phyloP scores from a whole-genome alignment of 2,113 vertebrate genomes.

The Ornithorhynchus anatinus region DNA sequence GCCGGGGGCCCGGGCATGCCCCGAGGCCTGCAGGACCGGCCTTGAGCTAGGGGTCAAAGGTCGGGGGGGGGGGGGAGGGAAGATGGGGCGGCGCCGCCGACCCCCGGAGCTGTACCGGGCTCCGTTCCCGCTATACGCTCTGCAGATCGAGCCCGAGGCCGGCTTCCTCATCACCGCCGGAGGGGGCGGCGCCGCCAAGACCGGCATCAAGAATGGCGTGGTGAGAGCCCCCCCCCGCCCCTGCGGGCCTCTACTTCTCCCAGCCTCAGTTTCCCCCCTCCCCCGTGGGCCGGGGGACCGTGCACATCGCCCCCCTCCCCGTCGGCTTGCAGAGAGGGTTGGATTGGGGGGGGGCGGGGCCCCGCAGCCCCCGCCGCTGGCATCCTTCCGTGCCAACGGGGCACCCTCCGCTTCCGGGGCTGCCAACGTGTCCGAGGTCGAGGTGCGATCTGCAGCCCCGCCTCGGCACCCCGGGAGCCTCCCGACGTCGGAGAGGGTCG shows the following conservation, averaged over 20 bases:
- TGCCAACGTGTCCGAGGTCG: no score
- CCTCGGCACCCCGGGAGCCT: no score
- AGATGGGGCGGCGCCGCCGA: conserved; percentile 79
- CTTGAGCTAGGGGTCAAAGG: no score
- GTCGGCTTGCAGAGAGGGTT: background rate
- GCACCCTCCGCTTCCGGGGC: no score
- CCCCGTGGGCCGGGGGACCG: no score
- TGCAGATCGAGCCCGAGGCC: conserved; percentile 78
- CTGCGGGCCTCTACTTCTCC: no score
- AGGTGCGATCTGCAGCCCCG: no score
- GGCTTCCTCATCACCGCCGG: conserved; percentile 86
- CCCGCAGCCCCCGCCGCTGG: background rate
- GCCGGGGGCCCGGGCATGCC: background rate
- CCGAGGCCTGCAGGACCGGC: background rate
- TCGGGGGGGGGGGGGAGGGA: background rate
- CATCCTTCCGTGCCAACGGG: background rate
- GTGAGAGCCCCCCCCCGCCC: conserved; percentile 55
- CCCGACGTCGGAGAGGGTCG: no score
- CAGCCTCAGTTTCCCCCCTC: no score
- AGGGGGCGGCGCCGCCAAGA: conserved; percentile 90
- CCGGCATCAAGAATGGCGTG: conserved; percentile 91
- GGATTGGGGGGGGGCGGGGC: background rate
- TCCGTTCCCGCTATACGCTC: conserved; percentile 89
- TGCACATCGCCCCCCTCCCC: background rate
- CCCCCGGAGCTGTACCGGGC: conserved; percentile 88